phyloP scores from a whole-genome alignment of 2,113 vertebrate species.

The Eurypyga helias region DNA sequence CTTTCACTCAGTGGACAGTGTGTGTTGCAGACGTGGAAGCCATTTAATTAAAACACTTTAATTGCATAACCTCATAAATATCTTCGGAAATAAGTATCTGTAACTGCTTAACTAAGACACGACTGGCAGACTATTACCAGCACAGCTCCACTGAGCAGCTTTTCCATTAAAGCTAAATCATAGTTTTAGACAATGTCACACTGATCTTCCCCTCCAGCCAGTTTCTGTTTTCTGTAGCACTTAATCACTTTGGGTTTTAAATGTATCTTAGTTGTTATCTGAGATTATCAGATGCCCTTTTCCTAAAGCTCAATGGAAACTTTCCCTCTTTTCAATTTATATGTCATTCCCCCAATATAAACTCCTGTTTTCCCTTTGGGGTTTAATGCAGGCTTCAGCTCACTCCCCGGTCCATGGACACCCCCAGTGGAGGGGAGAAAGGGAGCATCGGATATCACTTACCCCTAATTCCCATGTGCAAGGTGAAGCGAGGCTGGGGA shows the following conservation, averaged over 20 bases:
- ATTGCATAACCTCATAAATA: neutral
- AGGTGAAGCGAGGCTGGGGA: neutral
- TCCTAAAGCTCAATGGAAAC: neutral
- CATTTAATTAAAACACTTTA: neutral
- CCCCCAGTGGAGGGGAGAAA: neutral
- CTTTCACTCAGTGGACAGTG: neutral
- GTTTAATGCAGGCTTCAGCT: no score
- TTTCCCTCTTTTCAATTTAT: neutral
- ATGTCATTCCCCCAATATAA: neutral
- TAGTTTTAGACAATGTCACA: neutral
- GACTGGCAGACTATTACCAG: neutral
- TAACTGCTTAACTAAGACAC: neutral
- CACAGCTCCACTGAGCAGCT: neutral
- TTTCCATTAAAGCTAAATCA: neutral
- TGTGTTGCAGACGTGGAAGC: neutral
- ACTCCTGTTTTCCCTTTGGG: neutral
- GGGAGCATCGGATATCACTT: accelerated
- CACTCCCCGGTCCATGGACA: accelerated
- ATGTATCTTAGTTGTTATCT: neutral
- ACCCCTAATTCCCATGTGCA: neutral
- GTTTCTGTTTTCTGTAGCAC: neutral
- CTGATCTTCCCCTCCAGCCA: neutral
- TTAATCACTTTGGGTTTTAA: neutral
- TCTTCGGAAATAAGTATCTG: neutral
- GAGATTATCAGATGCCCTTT: neutral